Conservation (phyloP, 2,113 vertebrate species). For the Micronisus gabar region DNA sequence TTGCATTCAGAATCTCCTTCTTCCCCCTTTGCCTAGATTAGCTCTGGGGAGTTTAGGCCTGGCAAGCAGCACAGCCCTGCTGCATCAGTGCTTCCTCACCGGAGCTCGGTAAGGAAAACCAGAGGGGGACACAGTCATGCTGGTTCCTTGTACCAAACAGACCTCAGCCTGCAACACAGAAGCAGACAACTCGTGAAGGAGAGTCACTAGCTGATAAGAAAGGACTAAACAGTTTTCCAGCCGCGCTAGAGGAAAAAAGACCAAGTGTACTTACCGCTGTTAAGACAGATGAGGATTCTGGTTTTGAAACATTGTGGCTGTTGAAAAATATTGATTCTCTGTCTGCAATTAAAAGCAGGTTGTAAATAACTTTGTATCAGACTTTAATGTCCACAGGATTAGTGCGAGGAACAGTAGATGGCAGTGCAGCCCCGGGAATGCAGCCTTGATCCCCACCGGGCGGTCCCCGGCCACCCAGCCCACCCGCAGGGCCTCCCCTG, state of each 20-base stretch:
- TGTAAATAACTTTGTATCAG: not conserved
- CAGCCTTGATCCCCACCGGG: fast-evolving
- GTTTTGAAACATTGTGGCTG: slow-evolving; percentile 98
- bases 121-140: slow-evolving; percentile 32
- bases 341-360: slow-evolving; percentile 78
- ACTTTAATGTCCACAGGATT: not conserved
- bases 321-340: slow-evolving; percentile 99
- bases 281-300: slow-evolving; percentile 93
- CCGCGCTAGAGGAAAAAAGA: not conserved
- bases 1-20: slow-evolving; percentile 1
- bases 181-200: slow-evolving; percentile 48
- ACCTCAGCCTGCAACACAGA: slow-evolving; percentile 58
- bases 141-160: slow-evolving; percentile 51
- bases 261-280: slow-evolving; percentile 83
- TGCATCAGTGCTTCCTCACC: slow-evolving; percentile 45
- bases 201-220: slow-evolving; percentile 24
- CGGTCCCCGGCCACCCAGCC: not conserved
- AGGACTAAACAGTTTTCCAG: slow-evolving; percentile 1
- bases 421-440: slow-evolving; percentile 29
- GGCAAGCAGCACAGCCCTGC: slow-evolving; percentile 7
- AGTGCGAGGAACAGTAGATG: slow-evolving; percentile 47
- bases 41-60: not conserved
- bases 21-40: slow-evolving; percentile 33
- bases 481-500: not conserved
- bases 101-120: slow-evolving; percentile 50